A percentile compares a stretch with the other conserved stretches of the same genome.
These are phyloP conservation scores for Nemotelus nigrinus DNA, from an alignment of 2,888 invertebrate genomes.

Conservation along the genomic window DNA sequence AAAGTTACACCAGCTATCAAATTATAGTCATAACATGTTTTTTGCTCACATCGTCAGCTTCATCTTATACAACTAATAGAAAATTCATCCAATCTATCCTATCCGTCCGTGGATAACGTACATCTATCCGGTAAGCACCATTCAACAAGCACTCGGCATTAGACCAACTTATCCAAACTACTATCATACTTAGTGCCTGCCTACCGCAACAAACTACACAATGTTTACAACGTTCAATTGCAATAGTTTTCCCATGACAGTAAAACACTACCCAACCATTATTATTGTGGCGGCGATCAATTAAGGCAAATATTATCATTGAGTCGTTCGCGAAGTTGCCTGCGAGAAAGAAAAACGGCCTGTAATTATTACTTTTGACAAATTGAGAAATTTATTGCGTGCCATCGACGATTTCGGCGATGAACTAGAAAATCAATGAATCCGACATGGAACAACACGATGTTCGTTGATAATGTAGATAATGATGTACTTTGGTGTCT, in stretches of 20 bases:
- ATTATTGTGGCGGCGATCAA: slow-evolving; percentile 14
- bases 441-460: neutral
- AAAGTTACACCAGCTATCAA: slow-evolving; percentile 24
- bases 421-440: neutral
- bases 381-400: slow-evolving; percentile 42
- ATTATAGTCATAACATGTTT: slow-evolving; percentile 30
- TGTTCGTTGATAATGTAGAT: neutral
- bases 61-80: neutral
- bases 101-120: neutral
- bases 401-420: slow-evolving; percentile 33
- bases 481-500: neutral
- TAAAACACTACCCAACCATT: slow-evolving; percentile 34
- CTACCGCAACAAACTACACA: neutral
- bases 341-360: slow-evolving; percentile 22
- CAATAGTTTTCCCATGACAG: slow-evolving; percentile 42
- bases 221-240: slow-evolving; percentile 26
- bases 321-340: neutral
- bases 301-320: slow-evolving; percentile 31
- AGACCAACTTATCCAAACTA: neutral
- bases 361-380: slow-evolving; percentile 43
- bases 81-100: neutral
- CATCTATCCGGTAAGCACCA: neutral
- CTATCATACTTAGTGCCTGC: slow-evolving; percentile 18
- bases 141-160: neutral
- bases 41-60: neutral